These are phyloP conservation scores for Blastobasis adustella DNA, from an alignment of 2,888 invertebrate genomes.

Conservation along the genomic window DNA sequence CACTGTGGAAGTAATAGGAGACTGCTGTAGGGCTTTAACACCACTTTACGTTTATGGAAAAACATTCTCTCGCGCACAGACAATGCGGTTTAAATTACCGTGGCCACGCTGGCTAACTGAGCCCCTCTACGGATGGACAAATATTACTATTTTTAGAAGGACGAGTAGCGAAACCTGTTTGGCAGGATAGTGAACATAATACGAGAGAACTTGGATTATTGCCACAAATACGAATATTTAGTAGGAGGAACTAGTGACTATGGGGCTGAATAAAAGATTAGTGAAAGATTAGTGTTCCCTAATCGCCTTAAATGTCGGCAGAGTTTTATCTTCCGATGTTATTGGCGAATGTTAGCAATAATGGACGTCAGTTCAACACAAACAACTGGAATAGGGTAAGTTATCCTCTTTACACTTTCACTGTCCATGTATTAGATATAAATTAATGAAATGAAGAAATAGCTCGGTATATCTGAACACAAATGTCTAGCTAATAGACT, in stretches of 20 bases:
- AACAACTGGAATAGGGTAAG: no score
- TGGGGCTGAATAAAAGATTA: no score
- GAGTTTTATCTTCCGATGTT: no score
- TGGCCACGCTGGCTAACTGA: constrained; percentile 10
- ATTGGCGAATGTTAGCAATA: no score
- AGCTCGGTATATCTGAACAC: no score
- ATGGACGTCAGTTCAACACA: no score
- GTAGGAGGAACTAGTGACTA: constrained; percentile 29
- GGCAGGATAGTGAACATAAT: constrained; percentile 53
- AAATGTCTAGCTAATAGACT: no score
- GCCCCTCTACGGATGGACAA: constrained; percentile 20
- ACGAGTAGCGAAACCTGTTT: constrained; percentile 61
- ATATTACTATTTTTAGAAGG: constrained; percentile 59
- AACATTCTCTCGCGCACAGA: constrained; percentile 16
- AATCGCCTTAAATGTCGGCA: no score
- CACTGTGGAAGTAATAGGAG: constrained; percentile 31
- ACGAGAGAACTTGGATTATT: constrained; percentile 43
- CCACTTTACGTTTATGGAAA: constrained; percentile 11
- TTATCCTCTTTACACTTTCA: no score
- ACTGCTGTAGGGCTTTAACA: constrained; percentile 13
- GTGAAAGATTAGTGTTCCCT: no score
- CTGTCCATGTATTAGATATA: no score
- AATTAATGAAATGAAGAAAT: no score
- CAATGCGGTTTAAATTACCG: constrained; percentile 21
- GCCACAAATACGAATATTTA: constrained; percentile 29